Evolutionary conservation across 2,113 vertebrate species (phyloP).

Genomic region (Podarcis raffonei): DNA sequence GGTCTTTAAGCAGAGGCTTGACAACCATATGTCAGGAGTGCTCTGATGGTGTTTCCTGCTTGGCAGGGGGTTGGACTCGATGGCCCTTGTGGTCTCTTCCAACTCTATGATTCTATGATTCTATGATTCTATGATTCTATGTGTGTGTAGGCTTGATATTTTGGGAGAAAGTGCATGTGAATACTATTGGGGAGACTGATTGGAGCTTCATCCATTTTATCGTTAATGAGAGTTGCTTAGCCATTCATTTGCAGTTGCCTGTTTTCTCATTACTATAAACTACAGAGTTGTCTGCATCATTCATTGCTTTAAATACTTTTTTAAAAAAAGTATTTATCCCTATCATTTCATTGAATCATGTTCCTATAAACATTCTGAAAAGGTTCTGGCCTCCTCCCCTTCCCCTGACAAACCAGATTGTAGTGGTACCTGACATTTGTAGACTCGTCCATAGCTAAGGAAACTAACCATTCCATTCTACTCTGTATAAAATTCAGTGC

Average conservation of each 20-base stretch:
- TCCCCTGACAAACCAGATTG: too few species aligned
- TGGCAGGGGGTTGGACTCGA: too few species aligned
- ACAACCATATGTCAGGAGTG: too few species aligned
- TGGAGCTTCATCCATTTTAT: background rate
- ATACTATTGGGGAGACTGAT: conserved; percentile 23
- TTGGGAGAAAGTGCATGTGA: conserved; percentile 8
- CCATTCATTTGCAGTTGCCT: background rate
- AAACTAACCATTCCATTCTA: background rate
- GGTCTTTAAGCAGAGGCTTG: too few species aligned
- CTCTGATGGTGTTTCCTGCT: too few species aligned
- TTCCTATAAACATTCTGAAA: background rate
- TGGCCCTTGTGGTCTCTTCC: too few species aligned
- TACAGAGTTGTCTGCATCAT: conserved; percentile 10
- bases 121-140: too few species aligned
- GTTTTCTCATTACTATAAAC: conserved; percentile 24
- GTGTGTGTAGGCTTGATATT: conserved; percentile 32
- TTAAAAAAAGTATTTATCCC: background rate
- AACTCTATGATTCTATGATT: too few species aligned
- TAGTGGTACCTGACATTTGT: background rate
- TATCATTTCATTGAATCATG: conserved; percentile 27
- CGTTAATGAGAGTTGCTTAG: conserved; percentile 23
- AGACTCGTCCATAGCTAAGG: background rate
- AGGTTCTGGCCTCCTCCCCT: background rate
- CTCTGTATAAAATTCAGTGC: background rate
- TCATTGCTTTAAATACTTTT: conserved; percentile 1